Percentiles rank a stretch among this genome's conserved stretches.
Conservation (phyloP, 1,140 invertebrate genomes). For the Drosophila saltans region DNA sequence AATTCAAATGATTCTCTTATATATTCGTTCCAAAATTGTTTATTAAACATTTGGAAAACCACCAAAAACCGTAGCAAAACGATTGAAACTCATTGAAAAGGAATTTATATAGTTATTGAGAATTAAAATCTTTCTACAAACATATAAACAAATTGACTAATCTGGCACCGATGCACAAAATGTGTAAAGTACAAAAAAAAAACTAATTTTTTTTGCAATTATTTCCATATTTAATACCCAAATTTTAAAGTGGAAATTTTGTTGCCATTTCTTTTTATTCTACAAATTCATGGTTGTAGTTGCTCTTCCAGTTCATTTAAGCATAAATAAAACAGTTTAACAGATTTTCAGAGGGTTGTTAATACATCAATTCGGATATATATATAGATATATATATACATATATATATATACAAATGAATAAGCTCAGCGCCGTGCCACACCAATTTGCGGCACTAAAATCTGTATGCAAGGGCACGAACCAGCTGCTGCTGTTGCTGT, state of each 20-base stretch:
- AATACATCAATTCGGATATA: background rate
- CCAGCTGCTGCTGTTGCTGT: slow-evolving; percentile 20
- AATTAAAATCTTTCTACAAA: no score
- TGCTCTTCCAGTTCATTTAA: slow-evolving; percentile 6
- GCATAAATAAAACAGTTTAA: slow-evolving; percentile 9
- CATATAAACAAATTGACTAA: background rate
- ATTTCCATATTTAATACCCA: background rate
- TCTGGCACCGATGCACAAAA: background rate
- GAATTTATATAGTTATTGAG: no score
- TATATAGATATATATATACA: background rate
- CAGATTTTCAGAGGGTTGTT: background rate
- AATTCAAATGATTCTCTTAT: no score
- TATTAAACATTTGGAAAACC: no score
- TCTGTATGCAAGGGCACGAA: slow-evolving; percentile 34
- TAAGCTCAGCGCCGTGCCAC: slow-evolving; percentile 14
- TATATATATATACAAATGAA: background rate
- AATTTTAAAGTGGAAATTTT: background rate
- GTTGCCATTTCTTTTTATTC: background rate
- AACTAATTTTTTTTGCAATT: background rate
- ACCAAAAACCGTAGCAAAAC: no score
- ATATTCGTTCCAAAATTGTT: no score
- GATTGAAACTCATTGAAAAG: no score
- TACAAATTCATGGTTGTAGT: background rate
- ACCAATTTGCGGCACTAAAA: slow-evolving; percentile 32
- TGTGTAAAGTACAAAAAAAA: background rate